Conservation (phyloP, 2,113 vertebrate genomes). For the Nanorana parkeri region DNA sequence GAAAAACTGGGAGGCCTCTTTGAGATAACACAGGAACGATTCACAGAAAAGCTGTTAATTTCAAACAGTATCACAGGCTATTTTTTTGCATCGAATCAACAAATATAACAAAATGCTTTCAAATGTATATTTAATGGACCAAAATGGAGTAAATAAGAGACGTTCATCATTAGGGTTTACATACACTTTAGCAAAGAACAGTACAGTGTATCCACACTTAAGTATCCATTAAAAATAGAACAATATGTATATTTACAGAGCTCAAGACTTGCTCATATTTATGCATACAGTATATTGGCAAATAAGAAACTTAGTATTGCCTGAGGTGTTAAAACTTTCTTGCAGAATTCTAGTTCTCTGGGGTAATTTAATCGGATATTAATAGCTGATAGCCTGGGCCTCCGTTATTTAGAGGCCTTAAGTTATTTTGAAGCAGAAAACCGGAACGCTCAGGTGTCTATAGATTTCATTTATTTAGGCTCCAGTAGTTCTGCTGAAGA, state of each 20-base stretch:
- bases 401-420: background rate
- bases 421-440: background rate
- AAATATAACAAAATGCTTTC: too few species aligned
- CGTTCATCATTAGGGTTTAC: too few species aligned
- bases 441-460: background rate
- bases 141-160: too few species aligned
- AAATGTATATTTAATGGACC: too few species aligned
- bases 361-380: conserved; percentile 9
- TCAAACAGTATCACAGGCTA: too few species aligned
- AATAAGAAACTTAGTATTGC: background rate
- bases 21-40: too few species aligned
- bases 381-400: background rate
- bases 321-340: background rate
- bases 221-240: background rate
- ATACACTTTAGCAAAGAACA: too few species aligned
- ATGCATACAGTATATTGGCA: background rate
- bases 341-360: background rate
- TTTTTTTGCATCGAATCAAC: too few species aligned
- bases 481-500: background rate
- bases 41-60: too few species aligned
- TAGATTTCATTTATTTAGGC: background rate
- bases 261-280: background rate
- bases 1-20: too few species aligned
- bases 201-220: too few species aligned
- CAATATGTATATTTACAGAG: background rate